phyloP scores from a whole-genome alignment of 2,888 invertebrate genomes.

The Drosophila setosimentum region DNA sequence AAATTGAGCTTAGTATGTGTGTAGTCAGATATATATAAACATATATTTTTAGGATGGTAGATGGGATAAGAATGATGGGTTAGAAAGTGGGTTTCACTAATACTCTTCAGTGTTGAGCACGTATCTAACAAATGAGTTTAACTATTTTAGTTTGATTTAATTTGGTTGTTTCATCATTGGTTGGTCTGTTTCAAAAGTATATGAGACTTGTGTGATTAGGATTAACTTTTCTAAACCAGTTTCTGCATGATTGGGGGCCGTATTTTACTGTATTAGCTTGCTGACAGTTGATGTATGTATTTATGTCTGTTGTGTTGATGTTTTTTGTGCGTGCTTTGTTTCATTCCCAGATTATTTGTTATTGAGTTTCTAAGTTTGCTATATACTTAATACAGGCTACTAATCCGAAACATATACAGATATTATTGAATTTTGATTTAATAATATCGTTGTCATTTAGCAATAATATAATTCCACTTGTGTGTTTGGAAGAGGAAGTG shows the following conservation, averaged over 20 bases:
- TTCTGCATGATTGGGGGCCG: background rate
- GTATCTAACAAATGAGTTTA: background rate
- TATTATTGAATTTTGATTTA: background rate
- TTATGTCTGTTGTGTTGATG: background rate
- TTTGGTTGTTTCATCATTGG: rapidly evolving
- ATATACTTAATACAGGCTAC: background rate
- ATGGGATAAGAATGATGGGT: background rate
- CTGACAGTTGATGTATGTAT: rapidly evolving
- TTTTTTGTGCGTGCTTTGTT: background rate
- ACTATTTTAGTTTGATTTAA: background rate
- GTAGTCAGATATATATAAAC: background rate
- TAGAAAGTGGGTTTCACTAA: background rate
- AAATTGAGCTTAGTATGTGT: background rate
- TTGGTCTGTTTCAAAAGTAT: background rate
- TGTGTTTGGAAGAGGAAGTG: background rate
- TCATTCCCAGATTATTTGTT: too few relatives aligned
- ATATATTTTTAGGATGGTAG: background rate
- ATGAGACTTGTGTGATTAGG: background rate
- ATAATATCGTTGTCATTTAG: background rate
- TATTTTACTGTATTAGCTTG: background rate
- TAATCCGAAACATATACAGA: background rate
- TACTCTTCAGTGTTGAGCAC: background rate
- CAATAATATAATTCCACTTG: background rate
- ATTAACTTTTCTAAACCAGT: background rate
- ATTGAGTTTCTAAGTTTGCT: background rate